Evolutionary conservation across 1,140 invertebrate genomes (phyloP), one percentile per base, ranked within the genome.

Genomic region (Danaus plexippus): DNA sequence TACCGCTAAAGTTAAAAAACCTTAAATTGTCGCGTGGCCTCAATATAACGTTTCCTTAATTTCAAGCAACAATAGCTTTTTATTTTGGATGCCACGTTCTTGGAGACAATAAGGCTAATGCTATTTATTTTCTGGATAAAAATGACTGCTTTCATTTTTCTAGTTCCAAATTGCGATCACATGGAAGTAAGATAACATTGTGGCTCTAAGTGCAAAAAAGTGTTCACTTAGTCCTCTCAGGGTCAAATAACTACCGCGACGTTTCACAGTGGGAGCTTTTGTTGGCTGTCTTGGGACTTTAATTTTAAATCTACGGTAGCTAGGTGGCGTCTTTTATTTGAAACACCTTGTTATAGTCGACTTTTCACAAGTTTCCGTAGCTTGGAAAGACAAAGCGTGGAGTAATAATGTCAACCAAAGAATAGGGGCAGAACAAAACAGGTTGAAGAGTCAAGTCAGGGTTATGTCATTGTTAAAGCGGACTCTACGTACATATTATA

Each of bases 381-480:
- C 61, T 50, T 47, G 51, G 57, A 47, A 59, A 76, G 72, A 80
- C 75, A 80, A 80, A 70, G 64, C 67, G 62, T 67, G 54, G 67
- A 77, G 70, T 77, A 74, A 77, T 77, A 77, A 77, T 75, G 75
- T 72, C 72, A 71, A 63, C 65, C 64, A 67, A 80, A 77, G 77
- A 80, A 77, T 76, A 64, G 70, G 60, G 57, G 57, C 60, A 64
- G 71, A 75, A 80, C 77, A 80, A 79, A 73, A 78, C 72, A 62
- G 57, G 59, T 63, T 77, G 76, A 71, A 79, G 76, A 71, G 73
- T 66, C 59, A 61, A 68, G 67, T 64, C 70, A 60, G 64, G 64
- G 72, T 65, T 71, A 64, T 42, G 58, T 70, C 59, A 74, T 80
- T 80, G 75, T 80, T 69, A 63, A n/a, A 45, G 22, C 5, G 22